Evolutionary conservation across 2,888 invertebrate species (phyloP).

Genomic region (Andrena flavipes): DNA sequence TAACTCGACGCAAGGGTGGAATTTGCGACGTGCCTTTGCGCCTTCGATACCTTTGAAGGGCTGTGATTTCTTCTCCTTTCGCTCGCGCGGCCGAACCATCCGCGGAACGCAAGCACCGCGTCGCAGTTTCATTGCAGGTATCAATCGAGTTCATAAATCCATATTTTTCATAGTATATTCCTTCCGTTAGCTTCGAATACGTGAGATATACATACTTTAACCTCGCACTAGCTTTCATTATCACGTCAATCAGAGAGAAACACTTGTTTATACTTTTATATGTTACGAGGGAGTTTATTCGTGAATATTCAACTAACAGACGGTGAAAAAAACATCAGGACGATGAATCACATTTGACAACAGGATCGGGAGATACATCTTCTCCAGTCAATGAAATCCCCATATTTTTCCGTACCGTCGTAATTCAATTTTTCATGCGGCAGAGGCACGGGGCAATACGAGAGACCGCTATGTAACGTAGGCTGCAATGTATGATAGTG

Average conservation of each 20-base stretch:
- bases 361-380: not conserved
- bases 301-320: not conserved
- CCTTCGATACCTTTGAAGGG: not conserved
- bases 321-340: not conserved
- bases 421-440: constrained; percentile 38
- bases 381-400: constrained; percentile 11
- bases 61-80: not conserved
- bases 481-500: constrained; percentile 10
- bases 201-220: too few species aligned
- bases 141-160: not conserved
- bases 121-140: constrained; percentile 20
- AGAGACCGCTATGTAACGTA: constrained; percentile 18
- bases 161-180: too few species aligned
- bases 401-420: not conserved
- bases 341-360: not conserved
- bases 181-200: too few species aligned
- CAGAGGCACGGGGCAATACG: not conserved
- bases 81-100: not conserved
- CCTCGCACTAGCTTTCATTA: too few species aligned
- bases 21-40: constrained; percentile 15
- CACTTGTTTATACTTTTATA: too few species aligned
- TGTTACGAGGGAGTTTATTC: not conserved
- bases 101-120: not conserved
- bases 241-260: too few species aligned
- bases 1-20: not conserved